phyloP scores from a whole-genome alignment of 2,797 vertebrate genomes.

The Halcyon badia region DNA sequence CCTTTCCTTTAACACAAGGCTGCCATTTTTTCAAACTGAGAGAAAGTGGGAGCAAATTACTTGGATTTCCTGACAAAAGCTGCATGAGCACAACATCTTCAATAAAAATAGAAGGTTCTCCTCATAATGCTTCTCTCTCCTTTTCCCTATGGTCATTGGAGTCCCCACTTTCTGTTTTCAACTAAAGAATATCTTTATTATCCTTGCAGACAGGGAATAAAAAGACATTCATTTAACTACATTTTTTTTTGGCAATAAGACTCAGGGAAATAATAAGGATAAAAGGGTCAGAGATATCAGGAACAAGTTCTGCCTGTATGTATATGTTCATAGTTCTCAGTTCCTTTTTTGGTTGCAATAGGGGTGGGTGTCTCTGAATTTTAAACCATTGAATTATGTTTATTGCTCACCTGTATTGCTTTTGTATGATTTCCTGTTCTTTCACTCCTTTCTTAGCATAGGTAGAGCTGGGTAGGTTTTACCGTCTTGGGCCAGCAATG shows the following conservation, averaged over 20 bases:
- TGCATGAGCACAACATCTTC: not conserved
- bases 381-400: not conserved
- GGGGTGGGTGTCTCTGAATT: not conserved
- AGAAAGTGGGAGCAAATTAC: conserved; percentile 13
- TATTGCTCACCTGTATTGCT: not conserved
- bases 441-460: not conserved
- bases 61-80: conserved; percentile 30
- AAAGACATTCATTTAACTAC: not conserved
- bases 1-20: not conserved
- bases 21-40: not conserved
- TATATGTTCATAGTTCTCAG: not conserved
- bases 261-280: not conserved
- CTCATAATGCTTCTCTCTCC: not conserved
- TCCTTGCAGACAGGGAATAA: conserved; percentile 1
- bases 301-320: not conserved
- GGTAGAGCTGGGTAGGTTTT: not conserved
- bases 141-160: not conserved
- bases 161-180: conserved; percentile 14
- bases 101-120: conserved; percentile 15
- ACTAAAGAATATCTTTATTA: not conserved
- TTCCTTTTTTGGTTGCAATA: not conserved
- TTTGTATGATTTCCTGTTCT: not conserved
- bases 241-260: not conserved
- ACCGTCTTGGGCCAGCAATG: not conserved
- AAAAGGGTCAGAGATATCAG: not conserved